A percentile compares a stretch with the other conserved stretches of the same genome.
Evolutionary conservation across 2,888 invertebrate species (phyloP).

Genomic region (Tolmerus cingulatus): DNA sequence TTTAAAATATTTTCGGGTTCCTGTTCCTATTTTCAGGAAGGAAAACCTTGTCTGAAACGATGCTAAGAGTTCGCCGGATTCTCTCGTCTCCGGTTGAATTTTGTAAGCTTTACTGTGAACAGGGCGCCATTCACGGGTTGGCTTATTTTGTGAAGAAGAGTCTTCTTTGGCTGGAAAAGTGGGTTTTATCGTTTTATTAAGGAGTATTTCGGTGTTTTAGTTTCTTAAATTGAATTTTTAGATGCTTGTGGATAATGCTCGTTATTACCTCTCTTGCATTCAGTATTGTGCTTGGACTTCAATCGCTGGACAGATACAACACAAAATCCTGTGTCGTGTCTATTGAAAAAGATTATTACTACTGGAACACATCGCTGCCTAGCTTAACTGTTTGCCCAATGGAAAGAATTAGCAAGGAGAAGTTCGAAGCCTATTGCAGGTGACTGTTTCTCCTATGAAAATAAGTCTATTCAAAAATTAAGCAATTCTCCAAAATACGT

Average conservation of each 20-base stretch:
- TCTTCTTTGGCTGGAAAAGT: neutral
- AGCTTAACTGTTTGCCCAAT: slow-evolving; percentile 60
- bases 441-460: slow-evolving; percentile 50
- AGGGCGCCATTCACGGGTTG: neutral
- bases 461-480: neutral
- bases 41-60: neutral
- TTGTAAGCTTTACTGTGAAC: neutral
- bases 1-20: neutral
- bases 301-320: slow-evolving; percentile 58
- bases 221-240: slow-evolving; percentile 5
- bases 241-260: slow-evolving; percentile 56
- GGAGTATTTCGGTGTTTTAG: neutral
- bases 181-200: neutral
- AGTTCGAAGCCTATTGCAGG: slow-evolving; percentile 56
- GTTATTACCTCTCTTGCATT: slow-evolving; percentile 54
- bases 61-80: neutral
- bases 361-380: slow-evolving; percentile 60
- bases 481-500: neutral
- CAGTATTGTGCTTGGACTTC: slow-evolving; percentile 56
- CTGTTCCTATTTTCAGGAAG: neutral
- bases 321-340: slow-evolving; percentile 60
- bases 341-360: slow-evolving; percentile 59
- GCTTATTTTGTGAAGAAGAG: neutral
- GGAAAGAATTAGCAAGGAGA: slow-evolving; percentile 54
- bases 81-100: neutral